A percentile compares a stretch with the other conserved stretches of the same genome.
Conservation (phyloP, 2,113 vertebrate genomes). For the Rostratula benghalensis region DNA sequence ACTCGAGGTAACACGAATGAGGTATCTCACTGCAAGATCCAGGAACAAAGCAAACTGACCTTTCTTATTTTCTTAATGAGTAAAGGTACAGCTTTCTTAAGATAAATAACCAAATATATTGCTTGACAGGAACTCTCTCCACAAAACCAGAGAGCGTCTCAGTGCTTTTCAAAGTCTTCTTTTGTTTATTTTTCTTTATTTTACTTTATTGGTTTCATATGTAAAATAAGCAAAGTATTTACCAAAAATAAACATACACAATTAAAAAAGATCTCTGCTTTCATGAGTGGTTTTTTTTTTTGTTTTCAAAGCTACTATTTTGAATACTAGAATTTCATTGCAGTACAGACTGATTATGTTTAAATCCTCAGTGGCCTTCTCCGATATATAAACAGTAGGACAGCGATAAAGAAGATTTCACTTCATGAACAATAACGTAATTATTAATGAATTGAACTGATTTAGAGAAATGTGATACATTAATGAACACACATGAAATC, state of each 20-base stretch:
- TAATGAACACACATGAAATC: neutral
- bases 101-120: neutral
- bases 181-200: no score
- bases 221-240: neutral
- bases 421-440: neutral
- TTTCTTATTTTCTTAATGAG: neutral
- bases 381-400: neutral
- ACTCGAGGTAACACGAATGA: neutral
- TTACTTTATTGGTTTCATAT: no score
- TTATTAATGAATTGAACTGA: neutral
- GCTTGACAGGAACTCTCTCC: neutral
- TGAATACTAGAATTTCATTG: neutral
- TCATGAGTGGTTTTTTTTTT: neutral
- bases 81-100: neutral
- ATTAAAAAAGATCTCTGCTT: neutral
- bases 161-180: neutral
- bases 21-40: neutral
- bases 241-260: neutral
- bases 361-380: neutral
- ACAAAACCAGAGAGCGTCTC: neutral
- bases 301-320: neutral
- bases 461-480: neutral
- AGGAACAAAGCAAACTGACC: neutral
- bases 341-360: neutral
- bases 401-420: neutral